Percentiles rank a stretch among this genome's conserved stretches.
These are phyloP conservation scores for Argyresthia albistria DNA, from an alignment of 2,888 invertebrate genomes.

Conservation along the genomic window DNA sequence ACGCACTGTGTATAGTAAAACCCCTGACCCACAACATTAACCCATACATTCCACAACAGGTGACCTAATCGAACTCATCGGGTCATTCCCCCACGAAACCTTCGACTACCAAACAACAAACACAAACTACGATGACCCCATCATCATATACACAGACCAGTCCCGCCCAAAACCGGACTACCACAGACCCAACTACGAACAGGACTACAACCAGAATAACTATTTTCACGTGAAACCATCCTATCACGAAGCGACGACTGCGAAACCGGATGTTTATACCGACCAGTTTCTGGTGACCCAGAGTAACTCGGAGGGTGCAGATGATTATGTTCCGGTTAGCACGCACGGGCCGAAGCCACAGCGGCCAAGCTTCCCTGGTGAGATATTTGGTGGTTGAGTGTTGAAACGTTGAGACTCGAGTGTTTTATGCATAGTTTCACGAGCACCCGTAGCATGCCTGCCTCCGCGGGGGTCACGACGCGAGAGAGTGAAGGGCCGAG, in stretches of 20 bases:
- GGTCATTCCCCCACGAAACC: slow-evolving; percentile 61
- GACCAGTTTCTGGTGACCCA: slow-evolving; percentile 24
- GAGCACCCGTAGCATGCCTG: too few species aligned
- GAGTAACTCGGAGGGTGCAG: slow-evolving; percentile 36
- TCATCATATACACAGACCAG: slow-evolving; percentile 60
- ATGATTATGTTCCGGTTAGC: slow-evolving; percentile 61
- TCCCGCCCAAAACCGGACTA: slow-evolving; percentile 43
- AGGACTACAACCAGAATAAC: slow-evolving; percentile 38
- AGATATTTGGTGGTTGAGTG: slow-evolving; percentile 24
- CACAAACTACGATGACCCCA: slow-evolving; percentile 61
- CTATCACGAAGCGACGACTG: slow-evolving; percentile 54
- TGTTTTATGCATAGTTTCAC: slow-evolving; percentile 3
- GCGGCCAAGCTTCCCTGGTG: slow-evolving; percentile 60
- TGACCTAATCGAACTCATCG: slow-evolving; percentile 66
- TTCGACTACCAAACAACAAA: slow-evolving; percentile 48
- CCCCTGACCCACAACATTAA: slow-evolving; percentile 4
- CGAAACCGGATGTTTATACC: slow-evolving; percentile 36
- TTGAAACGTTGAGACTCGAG: slow-evolving; percentile 23
- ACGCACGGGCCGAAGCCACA: slow-evolving; percentile 41
- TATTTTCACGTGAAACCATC: slow-evolving; percentile 62
- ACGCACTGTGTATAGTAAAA: too few species aligned
- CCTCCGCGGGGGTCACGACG: too few species aligned
- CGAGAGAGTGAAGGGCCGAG: too few species aligned
- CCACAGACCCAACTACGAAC: slow-evolving; percentile 17
- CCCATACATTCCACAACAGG: slow-evolving; percentile 33